Base-by-base conservation (phyloP, 2,888 invertebrate species). In the Suillia variegata region DNA sequence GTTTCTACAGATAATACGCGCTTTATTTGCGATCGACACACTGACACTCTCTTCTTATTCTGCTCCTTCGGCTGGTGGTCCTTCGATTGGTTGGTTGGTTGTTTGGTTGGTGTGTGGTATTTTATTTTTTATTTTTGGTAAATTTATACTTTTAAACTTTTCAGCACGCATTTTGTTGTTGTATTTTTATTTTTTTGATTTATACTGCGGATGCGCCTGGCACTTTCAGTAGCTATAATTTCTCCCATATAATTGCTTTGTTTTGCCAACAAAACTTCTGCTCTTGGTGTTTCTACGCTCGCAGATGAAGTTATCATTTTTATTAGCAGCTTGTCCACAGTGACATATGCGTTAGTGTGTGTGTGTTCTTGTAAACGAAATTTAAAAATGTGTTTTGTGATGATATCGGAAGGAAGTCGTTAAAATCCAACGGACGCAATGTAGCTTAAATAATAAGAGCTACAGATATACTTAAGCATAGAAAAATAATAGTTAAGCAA, bases 171-270 rank as follows among this genome's bases (percentile, higher is more conserved):
- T 45, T 20, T 45, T 45, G 5, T n/a, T 5, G 10, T 26, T 26
- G 6, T 26, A 6, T 10, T 10, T 26, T 26, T 26, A 6, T 26
- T 26, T 26, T 13, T 64, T 64, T 76, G 76, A 78, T 76, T 76
- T 78, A 76, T 76, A 74, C 70, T 78, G 76, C 76, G 78, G 76
- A 76, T 78, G 66, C 70, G 68, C 65, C 65, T 70, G 75, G 69
- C 72, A 45, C 45, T 18, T 45, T 45, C 20, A 38, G 38, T 38
- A 13, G 38, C 38, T 38, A 38, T 38, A 38, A 38, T 38, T 38
- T 38, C n/a, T 38, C 12, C n/a, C 38, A n/a, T n/a, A 45, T 45
- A 45, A 45, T 45, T 45, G 45, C 45, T 45, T 45, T 45, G 45
- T 45, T 17, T 45, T 38, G 38, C 13, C 38, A 38, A 38, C 2